Conservation (phyloP, 2,797 vertebrate species). For the Paramormyrops hopkinsi region DNA sequence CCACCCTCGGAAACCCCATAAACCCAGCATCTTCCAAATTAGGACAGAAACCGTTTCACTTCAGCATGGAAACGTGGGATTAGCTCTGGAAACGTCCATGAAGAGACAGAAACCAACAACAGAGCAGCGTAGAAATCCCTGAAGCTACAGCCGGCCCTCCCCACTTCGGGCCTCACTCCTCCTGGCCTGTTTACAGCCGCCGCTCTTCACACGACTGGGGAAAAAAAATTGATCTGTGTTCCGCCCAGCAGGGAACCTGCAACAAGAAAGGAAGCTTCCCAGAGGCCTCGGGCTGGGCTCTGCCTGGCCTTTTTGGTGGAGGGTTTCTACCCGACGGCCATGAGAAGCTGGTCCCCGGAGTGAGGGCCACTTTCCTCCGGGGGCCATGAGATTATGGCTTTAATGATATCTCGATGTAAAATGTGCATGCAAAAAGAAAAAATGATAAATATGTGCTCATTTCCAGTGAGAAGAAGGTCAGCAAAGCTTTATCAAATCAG, state of each 20-base stretch:
- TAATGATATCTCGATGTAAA: background rate
- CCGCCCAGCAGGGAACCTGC: background rate
- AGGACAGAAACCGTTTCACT: background rate
- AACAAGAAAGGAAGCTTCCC: background rate
- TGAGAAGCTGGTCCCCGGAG: background rate
- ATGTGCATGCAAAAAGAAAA: background rate
- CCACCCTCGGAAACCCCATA: background rate
- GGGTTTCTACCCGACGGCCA: background rate
- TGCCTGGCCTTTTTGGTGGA: background rate
- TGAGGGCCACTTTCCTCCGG: background rate
- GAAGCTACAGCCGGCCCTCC: background rate
- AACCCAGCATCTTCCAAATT: background rate
- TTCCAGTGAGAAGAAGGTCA: background rate
- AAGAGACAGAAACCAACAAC: background rate
- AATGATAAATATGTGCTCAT: background rate
- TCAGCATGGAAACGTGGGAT: background rate
- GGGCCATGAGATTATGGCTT: background rate
- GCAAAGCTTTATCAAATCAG: background rate
- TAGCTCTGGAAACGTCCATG: background rate
- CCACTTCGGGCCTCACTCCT: background rate
- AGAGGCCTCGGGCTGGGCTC: background rate
- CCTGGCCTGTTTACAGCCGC: background rate
- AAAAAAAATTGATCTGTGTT: background rate
- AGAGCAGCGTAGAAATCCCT: background rate
- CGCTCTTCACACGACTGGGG: background rate